Evolutionary conservation across 2,888 invertebrate species (phyloP), one percentile per base, ranked within the genome.

Genomic region (Asteroscopus sphinx): DNA sequence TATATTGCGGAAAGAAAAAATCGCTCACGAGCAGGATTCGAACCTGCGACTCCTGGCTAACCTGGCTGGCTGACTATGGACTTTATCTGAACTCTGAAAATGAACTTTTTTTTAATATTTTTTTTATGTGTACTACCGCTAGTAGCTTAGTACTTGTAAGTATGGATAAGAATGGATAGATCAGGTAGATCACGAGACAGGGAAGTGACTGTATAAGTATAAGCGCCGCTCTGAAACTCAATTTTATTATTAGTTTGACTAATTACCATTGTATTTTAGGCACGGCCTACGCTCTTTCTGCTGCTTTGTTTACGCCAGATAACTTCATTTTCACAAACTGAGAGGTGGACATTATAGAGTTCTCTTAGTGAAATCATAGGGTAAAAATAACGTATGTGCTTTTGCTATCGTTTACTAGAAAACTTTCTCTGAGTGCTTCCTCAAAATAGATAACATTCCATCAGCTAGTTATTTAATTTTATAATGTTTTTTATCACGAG

Each of bases 231-330:
- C 16, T n/a, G 12, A 16, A 21, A 26, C 35, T 37, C 26, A 44
- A 44, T 39, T 21, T 21, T 67, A 45, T 47, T 39, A 59, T 32
- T 59, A 59, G 17, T 41, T 63, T 63, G 60, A 70, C 62, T 74
- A 74, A 76, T 74, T 72, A 60, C 41, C 45, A 4, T 36, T 54
- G 35, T 64, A 68, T 68, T 74, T 78, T 63, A 44, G 69, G 57
- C 44, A 33, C 37, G 62, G 46, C 68, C 73, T 49, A 75, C 74
- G 39, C 65, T 17, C 28, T 33, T 62, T 45, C 47, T 52, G 47
- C 36, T 49, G 16, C 49, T 39, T 51, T 59, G 51, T 66, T 60
- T 36, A 57, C 67, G 76, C 70, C 78, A 70, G 68, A 52, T 56
- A 54, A 49, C 28, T 25, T 58, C 6, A 45, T 42, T 40, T 55